Conservation (phyloP, 2,888 invertebrate species). For the Sinhomidia bicolor region DNA sequence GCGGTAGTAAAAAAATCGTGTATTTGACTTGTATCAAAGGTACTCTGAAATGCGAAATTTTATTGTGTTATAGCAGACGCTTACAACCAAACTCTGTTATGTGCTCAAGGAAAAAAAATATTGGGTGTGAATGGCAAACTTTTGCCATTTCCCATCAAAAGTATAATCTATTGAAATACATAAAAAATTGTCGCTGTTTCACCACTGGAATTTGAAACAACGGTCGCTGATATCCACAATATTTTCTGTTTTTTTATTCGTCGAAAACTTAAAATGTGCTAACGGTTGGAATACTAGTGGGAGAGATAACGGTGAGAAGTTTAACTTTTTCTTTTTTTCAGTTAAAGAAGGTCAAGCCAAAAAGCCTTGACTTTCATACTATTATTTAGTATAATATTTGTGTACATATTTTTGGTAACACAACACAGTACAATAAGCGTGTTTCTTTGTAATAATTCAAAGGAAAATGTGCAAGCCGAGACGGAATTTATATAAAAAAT, state of each 20-base stretch:
- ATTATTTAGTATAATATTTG: no score
- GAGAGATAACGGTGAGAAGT: no score
- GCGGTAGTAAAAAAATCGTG: not conserved
- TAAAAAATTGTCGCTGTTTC: constrained; percentile 3
- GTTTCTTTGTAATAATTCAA: no score
- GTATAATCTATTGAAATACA: constrained; percentile 39
- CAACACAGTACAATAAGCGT: no score
- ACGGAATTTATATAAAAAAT: not conserved
- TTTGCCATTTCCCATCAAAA: constrained; percentile 5
- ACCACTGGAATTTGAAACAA: not conserved
- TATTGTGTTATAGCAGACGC: not conserved
- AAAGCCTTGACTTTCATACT: constrained; percentile 32
- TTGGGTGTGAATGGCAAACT: constrained; percentile 8
- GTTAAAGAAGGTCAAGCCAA: constrained; percentile 7
- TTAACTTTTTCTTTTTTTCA: no score
- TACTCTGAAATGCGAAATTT: not conserved
- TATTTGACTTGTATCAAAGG: not conserved
- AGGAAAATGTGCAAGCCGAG: not conserved
- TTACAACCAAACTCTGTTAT: no score
- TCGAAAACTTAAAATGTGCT: no score
- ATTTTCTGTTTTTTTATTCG: no score
- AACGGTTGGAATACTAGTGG: no score
- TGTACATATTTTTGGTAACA: no score
- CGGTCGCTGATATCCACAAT: not conserved
- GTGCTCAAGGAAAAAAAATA: not conserved